A percentile compares a stretch with the other conserved stretches of the same genome.
These are phyloP conservation scores for Amblyraja radiata DNA, from an alignment of 2,797 vertebrate genomes.

Conservation along the genomic window DNA sequence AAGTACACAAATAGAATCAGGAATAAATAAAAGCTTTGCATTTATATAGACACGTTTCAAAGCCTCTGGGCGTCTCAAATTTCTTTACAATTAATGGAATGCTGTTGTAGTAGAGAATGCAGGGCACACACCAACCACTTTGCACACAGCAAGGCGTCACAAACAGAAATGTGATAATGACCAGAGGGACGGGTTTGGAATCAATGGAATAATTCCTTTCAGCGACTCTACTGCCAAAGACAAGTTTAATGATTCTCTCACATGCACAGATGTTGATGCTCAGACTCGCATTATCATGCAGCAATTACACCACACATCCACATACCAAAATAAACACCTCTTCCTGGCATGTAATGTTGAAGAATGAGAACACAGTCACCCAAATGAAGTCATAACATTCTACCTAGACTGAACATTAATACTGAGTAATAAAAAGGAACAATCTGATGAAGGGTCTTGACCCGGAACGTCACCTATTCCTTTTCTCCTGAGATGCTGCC, in stretches of 20 bases:
- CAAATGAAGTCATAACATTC: not conserved
- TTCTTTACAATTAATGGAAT: not conserved
- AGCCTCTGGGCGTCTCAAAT: not conserved
- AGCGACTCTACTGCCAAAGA: constrained; percentile 45
- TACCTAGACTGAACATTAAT: not conserved
- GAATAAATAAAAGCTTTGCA: not conserved
- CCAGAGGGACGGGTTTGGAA: not conserved
- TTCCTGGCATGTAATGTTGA: not conserved
- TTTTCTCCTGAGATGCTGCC: no score
- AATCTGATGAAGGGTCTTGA: no score
- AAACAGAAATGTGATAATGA: constrained; percentile 28
- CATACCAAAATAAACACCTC: constrained; percentile 26
- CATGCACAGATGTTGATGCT: constrained; percentile 49
- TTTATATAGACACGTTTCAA: not conserved
- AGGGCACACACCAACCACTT: not conserved
- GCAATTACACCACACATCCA: constrained; percentile 48
- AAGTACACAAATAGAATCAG: not conserved
- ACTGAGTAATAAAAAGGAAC: not conserved
- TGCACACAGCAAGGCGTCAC: not conserved
- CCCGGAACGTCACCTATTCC: no score
- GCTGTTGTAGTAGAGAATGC: not conserved
- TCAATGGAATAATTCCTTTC: not conserved
- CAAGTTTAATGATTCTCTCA: constrained; percentile 47
- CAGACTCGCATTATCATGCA: constrained; percentile 47
- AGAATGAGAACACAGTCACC: constrained; percentile 2